Percentiles rank a stretch among this genome's conserved stretches.
phyloP scores from a whole-genome alignment of 2,113 vertebrate genomes.

The Paratilapia polleni region DNA sequence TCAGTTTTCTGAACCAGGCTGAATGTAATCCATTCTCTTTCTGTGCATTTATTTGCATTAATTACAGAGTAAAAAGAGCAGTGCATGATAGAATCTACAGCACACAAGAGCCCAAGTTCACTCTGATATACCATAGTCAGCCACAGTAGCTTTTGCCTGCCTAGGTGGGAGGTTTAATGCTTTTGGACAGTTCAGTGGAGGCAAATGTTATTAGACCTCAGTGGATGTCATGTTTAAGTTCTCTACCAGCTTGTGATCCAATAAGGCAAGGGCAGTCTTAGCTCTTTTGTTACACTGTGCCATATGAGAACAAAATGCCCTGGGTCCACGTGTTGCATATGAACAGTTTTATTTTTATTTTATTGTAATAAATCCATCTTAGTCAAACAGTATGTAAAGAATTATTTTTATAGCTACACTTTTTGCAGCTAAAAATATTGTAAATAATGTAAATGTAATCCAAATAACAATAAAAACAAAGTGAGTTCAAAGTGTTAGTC shows the following conservation, averaged over 20 bases:
- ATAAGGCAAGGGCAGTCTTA: neutral
- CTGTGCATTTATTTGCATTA: neutral
- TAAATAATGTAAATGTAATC: constrained; percentile 60
- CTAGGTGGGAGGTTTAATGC: neutral
- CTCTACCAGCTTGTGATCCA: constrained; percentile 15
- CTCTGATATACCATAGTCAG: neutral
- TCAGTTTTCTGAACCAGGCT: constrained; percentile 27
- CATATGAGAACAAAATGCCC: neutral
- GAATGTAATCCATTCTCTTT: constrained; percentile 1
- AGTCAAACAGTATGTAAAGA: constrained; percentile 33
- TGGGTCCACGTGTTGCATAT: constrained; percentile 51
- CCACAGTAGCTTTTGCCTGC: neutral
- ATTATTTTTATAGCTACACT: constrained; percentile 67
- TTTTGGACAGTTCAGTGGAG: neutral
- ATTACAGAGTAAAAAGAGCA: neutral
- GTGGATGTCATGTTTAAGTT: neutral
- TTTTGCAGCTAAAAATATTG: constrained; percentile 43
- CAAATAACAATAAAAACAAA: constrained; percentile 19
- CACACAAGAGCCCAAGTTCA: neutral
- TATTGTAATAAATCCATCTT: constrained; percentile 39
- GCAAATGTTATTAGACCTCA: constrained; percentile 5
- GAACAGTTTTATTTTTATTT: constrained; percentile 36
- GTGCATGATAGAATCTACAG: neutral
- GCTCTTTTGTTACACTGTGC: constrained; percentile 29
- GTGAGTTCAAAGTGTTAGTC: too few species aligned